A percentile compares a stretch with the other conserved stretches of the same genome.
Conservation (phyloP, 2,888 invertebrate species). For the Philereme transversata region DNA sequence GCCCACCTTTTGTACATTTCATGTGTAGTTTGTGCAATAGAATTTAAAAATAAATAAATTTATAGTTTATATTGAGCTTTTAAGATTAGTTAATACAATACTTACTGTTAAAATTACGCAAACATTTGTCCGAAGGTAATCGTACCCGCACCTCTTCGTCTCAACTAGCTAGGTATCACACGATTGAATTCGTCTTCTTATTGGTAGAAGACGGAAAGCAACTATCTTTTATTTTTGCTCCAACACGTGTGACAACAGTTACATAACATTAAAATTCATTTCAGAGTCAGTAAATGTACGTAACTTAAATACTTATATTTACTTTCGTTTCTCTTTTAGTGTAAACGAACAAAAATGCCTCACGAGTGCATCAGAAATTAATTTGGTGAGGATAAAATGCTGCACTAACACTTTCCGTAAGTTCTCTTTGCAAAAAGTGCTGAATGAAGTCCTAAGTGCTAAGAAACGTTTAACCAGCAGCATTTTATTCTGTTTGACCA, state of each 20-base stretch:
- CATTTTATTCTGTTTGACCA: slow-evolving; percentile 3
- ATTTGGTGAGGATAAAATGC: slow-evolving; percentile 10
- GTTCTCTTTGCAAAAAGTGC: no score
- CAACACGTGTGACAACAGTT: slow-evolving; percentile 7
- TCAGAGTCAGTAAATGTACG: not conserved
- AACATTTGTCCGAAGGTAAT: no score
- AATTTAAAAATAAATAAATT: no score
- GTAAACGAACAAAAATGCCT: not conserved
- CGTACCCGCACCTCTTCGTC: no score
- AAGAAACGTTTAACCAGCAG: not conserved
- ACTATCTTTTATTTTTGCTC: slow-evolving; percentile 29
- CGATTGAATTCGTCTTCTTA: no score
- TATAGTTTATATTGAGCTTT: no score
- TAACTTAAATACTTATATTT: not conserved
- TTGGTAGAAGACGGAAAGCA: no score
- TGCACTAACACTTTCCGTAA: not conserved
- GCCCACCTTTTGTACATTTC: no score
- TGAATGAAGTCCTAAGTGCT: not conserved
- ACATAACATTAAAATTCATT: not conserved
- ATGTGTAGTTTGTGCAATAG: no score
- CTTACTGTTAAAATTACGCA: no score
- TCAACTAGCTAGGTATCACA: no score
- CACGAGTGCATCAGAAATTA: not conserved
- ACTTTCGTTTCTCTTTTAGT: not conserved
- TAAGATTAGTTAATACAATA: no score